Conservation (phyloP, 2,797 vertebrate genomes). For the Yasuhikotakia modesta region DNA sequence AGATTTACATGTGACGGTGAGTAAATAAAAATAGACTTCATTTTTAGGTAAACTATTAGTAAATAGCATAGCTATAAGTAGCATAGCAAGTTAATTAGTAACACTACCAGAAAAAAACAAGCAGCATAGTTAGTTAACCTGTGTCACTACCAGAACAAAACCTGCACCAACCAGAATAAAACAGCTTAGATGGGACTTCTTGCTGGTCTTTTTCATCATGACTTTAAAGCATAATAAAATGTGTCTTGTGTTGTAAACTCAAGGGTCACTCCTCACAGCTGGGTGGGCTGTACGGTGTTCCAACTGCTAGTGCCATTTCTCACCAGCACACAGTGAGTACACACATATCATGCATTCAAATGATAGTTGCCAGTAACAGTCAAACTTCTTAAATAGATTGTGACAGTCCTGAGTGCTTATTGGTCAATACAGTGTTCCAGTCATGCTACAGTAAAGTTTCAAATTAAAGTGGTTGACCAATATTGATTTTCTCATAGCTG, state of each 20-base stretch:
- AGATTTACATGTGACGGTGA: neutral
- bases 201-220: too few species aligned
- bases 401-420: neutral
- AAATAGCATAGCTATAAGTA: too few species aligned
- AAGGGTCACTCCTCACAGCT: conserved; percentile 90
- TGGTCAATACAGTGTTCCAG: neutral
- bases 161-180: neutral
- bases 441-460: neutral
- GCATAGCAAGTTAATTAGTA: neutral
- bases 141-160: neutral
- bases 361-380: neutral
- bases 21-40: too few species aligned
- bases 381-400: neutral
- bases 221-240: neutral
- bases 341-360: conserved; percentile 2
- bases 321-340: conserved; percentile 88
- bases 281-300: conserved; percentile 84
- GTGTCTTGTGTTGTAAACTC: neutral
- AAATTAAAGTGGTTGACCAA: neutral
- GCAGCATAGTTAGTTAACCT: too few species aligned
- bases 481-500: neutral
- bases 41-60: too few species aligned
- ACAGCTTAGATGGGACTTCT: neutral
- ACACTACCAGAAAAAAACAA: too few species aligned
- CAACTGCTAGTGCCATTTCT: conserved; percentile 78